A percentile compares a stretch with the other conserved stretches of the same genome.
phyloP scores from a whole-genome alignment of 1,140 invertebrate genomes.

The Bombus superbus region DNA sequence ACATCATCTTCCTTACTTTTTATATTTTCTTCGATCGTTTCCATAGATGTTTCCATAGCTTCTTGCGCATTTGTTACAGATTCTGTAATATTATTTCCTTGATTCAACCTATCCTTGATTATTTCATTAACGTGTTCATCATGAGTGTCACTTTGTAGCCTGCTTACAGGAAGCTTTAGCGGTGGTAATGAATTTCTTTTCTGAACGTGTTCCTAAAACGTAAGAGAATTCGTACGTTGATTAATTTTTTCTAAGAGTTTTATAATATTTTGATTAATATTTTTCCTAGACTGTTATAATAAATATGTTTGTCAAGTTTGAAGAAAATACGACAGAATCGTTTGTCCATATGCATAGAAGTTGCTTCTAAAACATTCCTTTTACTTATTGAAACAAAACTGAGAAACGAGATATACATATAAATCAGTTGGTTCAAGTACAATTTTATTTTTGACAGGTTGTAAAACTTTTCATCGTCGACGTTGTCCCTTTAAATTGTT shows the following conservation, averaged over 20 bases:
- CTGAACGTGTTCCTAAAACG: slow-evolving; percentile 48
- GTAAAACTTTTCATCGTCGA: no score
- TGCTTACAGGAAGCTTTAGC: slow-evolving; percentile 67
- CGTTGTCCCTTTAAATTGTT: no score
- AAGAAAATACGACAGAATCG: no score
- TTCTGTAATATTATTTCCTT: background rate
- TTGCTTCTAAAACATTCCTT: no score
- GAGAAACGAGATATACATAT: no score
- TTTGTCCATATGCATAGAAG: no score
- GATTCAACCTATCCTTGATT: slow-evolving; percentile 17
- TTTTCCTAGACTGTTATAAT: no score
- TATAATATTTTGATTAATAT: no score
- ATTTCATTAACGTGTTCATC: slow-evolving; percentile 59
- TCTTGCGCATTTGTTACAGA: background rate
- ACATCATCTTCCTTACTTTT: slow-evolving; percentile 17
- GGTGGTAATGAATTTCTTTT: slow-evolving; percentile 71
- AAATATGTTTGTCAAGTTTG: no score
- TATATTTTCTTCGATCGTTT: slow-evolving; percentile 14
- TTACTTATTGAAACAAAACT: no score
- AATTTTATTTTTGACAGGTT: no score
- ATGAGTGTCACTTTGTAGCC: slow-evolving; percentile 54
- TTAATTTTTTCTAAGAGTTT: background rate
- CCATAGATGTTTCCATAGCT: background rate
- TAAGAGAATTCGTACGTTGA: background rate
- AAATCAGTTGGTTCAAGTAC: no score